Base-by-base conservation (phyloP, 2,888 invertebrate genomes). In the Mesorhabditis sp. region DNA sequence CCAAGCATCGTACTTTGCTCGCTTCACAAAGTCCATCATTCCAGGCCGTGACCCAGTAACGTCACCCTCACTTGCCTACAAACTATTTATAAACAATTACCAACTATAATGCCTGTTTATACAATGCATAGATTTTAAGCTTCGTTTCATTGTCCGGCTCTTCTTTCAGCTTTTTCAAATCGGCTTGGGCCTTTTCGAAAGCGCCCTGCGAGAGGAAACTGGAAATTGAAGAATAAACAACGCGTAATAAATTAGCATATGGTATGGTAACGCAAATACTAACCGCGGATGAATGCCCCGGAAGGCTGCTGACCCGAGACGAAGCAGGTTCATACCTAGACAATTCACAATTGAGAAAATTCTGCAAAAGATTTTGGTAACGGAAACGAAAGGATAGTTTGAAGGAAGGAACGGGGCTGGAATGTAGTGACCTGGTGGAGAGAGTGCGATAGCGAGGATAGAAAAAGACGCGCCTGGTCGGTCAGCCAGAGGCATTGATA, bases 1-100 rank as follows among this genome's bases (percentile, higher is more conserved):
- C 89, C 89, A 90, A 1, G 89, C 89, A 73, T 88, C 88, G 88
- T 88, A 90, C 80, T 90, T 90, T 4, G 89, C 89, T 72, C 88
- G 87, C 4, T 88, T 89, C 41, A 89, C 89, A 78, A 89, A 86
- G 79, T 90, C 89, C 83, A 89, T 86, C 86, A 88, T 87, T 28
- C 89, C 89, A 13, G 90, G 90, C 71, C 88, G 88, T 43, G 86
- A 85, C 7, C 86, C 86, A 67, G 86, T 87, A 72, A 88, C 88
- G 75, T 87, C 86, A 43, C 90, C 90, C 15, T 66, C 58, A 10
- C 79, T 78, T 6, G 80, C 81, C 73, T 80, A 65, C 41, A 75
- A 28, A 28, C 41, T n/a, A 7, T 7, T 62, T 62, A 62, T 6
- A 62, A 62, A 28, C n/a, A 62, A 28, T 28, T 28, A 28, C 28